Conservation (phyloP, 2,113 vertebrate genomes). For the Bagarius yarrelli region DNA sequence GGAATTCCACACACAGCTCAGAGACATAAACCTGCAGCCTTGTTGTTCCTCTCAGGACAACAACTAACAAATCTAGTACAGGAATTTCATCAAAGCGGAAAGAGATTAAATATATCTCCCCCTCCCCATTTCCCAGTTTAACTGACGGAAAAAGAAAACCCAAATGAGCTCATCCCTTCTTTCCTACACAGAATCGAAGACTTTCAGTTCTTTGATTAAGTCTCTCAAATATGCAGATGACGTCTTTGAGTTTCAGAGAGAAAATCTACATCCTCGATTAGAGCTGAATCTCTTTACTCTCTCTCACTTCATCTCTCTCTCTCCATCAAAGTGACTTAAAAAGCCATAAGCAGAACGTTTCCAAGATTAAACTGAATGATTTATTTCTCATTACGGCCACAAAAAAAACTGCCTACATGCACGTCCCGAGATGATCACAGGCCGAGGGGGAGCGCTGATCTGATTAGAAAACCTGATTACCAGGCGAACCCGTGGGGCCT, state of each 20-base stretch:
- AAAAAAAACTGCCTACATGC: constrained; percentile 45
- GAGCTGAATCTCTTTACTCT: constrained; percentile 32
- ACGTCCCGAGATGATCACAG: constrained; percentile 16
- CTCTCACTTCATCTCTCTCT: neutral
- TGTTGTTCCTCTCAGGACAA: neutral
- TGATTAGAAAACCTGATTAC: constrained; percentile 42
- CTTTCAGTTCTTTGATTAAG: constrained; percentile 12
- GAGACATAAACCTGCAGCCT: neutral
- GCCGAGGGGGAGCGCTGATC: neutral
- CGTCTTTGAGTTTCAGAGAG: constrained; percentile 11
- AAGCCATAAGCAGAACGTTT: constrained; percentile 47
- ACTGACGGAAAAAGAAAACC: neutral
- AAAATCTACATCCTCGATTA: constrained; percentile 41
- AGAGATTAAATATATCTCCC: too few species aligned
- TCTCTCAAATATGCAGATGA: constrained; percentile 35
- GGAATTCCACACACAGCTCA: neutral
- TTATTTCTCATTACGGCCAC: constrained; percentile 54
- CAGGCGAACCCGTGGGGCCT: constrained; percentile 30
- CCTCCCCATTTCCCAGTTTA: neutral
- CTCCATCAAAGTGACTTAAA: constrained; percentile 36
- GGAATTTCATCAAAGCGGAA: neutral
- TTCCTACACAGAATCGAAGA: too few species aligned
- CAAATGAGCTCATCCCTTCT: neutral
- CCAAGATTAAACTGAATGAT: constrained; percentile 53
- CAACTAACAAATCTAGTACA: neutral